A percentile compares a stretch with the other conserved stretches of the same genome.
These are phyloP conservation scores for Nycticebus coucang DNA, from an alignment of 2,113 vertebrate genomes.

Conservation along the genomic window DNA sequence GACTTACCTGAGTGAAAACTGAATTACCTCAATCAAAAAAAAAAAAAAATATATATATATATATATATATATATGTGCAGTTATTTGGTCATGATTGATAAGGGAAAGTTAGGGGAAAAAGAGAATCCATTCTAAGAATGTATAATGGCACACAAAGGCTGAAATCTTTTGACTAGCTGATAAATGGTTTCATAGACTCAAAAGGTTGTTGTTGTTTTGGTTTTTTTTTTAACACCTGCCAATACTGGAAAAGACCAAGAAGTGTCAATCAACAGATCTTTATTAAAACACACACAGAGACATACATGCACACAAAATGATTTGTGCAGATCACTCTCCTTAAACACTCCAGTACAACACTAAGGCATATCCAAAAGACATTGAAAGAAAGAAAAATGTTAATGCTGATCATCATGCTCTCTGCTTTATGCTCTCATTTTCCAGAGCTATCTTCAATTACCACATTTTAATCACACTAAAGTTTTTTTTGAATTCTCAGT, in stretches of 20 bases:
- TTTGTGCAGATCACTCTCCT: not conserved
- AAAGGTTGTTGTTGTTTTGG: not conserved
- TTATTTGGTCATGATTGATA: not conserved
- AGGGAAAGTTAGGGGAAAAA: not conserved
- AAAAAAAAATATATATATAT: too few species aligned
- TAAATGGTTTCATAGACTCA: not conserved
- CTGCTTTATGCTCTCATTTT: not conserved
- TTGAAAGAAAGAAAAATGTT: not conserved
- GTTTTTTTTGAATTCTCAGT: slow-evolving; percentile 6
- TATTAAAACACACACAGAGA: not conserved
- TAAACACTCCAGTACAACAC: not conserved
- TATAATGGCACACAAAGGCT: not conserved
- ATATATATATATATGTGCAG: too few species aligned
- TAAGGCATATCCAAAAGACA: not conserved
- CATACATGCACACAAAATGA: not conserved
- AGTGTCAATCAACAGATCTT: not conserved
- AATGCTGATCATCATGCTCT: not conserved
- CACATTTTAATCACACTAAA: not conserved
- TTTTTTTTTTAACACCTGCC: not conserved
- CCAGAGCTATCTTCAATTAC: not conserved
- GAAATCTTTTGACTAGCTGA: not conserved
- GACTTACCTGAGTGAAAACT: not conserved
- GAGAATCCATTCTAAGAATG: not conserved
- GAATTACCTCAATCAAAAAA: not conserved
- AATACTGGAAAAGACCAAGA: not conserved